Evolutionary conservation across 2,113 vertebrate species (phyloP).

Genomic region (Heterochromis multidens): DNA sequence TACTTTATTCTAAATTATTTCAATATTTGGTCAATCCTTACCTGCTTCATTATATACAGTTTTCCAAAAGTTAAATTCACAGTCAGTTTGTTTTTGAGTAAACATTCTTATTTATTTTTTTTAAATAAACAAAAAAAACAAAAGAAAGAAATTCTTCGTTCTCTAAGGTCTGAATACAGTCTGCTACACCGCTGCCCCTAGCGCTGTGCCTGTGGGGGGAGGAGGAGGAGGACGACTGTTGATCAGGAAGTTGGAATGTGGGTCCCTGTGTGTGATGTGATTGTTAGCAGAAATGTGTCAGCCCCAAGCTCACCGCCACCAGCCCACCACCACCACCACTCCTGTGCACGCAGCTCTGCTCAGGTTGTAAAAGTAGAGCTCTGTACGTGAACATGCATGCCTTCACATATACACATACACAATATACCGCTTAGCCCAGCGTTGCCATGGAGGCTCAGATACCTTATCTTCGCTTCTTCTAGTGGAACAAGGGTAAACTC

Average conservation of each 20-base stretch:
- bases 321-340: conserved; percentile 55
- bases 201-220: conserved; percentile 6
- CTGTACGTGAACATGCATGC: background rate
- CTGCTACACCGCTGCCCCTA: background rate
- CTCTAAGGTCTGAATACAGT: background rate
- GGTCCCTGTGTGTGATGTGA: conserved; percentile 93
- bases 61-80: background rate
- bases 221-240: conserved; percentile 17
- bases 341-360: conserved; percentile 55
- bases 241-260: conserved; percentile 87
- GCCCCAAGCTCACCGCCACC: conserved; percentile 77
- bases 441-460: conserved; percentile 67
- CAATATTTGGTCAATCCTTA: background rate
- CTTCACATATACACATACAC: background rate
- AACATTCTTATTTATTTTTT: background rate
- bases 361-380: conserved; percentile 42
- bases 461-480: conserved; percentile 79
- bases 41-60: background rate
- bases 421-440: conserved; percentile 35
- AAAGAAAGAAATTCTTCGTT: background rate
- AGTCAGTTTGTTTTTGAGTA: background rate
- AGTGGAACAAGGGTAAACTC: conserved; percentile 75
- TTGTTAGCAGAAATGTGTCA: conserved; percentile 95
- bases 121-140: background rate
- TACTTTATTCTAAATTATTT: background rate